A percentile compares a stretch with the other conserved stretches of the same genome.
These are phyloP conservation scores for Mactromeris polynyma DNA, from an alignment of 2,888 invertebrate species.

Conservation along the genomic window DNA sequence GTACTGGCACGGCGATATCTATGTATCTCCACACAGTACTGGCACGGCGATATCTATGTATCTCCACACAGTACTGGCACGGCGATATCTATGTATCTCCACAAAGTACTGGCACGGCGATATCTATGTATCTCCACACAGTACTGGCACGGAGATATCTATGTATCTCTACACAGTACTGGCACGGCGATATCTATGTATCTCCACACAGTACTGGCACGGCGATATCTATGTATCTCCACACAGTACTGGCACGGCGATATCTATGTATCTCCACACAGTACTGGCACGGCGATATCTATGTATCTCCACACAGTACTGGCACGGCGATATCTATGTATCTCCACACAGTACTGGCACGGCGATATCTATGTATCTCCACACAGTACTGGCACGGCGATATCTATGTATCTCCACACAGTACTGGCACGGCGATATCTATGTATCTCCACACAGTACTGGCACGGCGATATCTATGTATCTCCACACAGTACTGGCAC, in stretches of 20 bases:
- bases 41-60: neutral
- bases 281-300: no score
- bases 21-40: neutral
- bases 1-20: no score
- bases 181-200: neutral
- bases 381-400: neutral
- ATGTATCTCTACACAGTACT: neutral
- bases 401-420: neutral
- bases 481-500: neutral
- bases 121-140: neutral
- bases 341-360: neutral
- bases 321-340: neutral
- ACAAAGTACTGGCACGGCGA: neutral
- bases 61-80: neutral
- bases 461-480: neutral
- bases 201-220: neutral
- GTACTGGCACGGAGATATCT: no score
- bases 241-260: neutral
- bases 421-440: no score
- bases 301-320: neutral
- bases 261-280: neutral
- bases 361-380: no score
- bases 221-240: no score
- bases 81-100: no score
- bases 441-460: neutral